Base-by-base conservation (phyloP, 2,797 vertebrate species). In the Lithobates sylvaticus region DNA sequence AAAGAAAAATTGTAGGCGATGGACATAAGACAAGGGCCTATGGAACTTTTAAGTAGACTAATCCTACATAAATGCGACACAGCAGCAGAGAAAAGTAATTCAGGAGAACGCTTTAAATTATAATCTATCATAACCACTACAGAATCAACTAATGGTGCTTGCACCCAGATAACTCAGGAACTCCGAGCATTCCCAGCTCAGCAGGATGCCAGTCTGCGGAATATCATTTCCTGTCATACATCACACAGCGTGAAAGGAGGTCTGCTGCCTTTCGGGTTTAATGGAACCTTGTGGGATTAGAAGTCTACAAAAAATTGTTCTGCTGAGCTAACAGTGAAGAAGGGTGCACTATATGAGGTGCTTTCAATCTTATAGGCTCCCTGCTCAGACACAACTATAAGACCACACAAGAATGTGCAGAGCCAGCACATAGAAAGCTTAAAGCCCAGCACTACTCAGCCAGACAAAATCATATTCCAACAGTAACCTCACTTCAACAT, bases 381-480 rank as follows among this genome's bases (percentile, higher is more conserved):
- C 80, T 27, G 47, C 85, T 82, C 68, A 71, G 21, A 82, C 54
- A 82, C 36, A 70, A 36, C 50, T 54, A 13, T 64, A 73, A 83
- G 85, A 73, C 81, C 34, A 79, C 70, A 47, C 61, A 84, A 47
- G 76, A 84, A 84, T 76, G 81, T 87, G 86, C 86, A 75, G 26
- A 18, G 36, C 69, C 34, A 61, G 70, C 86, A 79, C 13, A 82
- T 79, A 79, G 23, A 74, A 13, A 39, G 58, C 32, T 54, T 84
- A 61, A 78, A 26, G 36, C 47, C 23, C 58, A 39, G 27, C 26
- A n/a, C 27, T 34, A 70, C 18, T 32, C 16, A 79, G 68, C 34
- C 18, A 42, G 39, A 71, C 34, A 61, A 61, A 5, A 23, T n/a
- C 54, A 61, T 61, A 61, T 61, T n/a, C 21, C 18, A 21, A 12